Percentiles rank a stretch among this genome's conserved stretches.
Conservation (phyloP, 2,888 invertebrate genomes). For the Phortica magna region DNA sequence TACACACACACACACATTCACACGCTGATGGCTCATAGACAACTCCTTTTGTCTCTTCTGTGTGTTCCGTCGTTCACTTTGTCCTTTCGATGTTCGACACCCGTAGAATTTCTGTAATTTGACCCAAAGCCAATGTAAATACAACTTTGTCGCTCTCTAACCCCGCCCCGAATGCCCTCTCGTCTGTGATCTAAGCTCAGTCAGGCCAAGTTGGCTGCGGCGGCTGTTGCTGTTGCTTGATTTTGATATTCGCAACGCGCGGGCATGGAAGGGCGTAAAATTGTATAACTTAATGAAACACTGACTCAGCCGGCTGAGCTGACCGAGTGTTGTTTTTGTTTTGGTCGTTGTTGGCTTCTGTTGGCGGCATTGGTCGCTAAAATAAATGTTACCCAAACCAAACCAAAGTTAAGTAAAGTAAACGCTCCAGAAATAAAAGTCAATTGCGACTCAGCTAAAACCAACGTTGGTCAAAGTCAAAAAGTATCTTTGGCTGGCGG, state of each 20-base stretch:
- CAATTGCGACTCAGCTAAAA: constrained; percentile 52
- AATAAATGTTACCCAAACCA: constrained; percentile 51
- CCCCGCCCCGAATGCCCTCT: background rate
- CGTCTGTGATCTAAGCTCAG: constrained; percentile 53
- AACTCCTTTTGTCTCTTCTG: too few species aligned
- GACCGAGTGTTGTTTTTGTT: constrained; percentile 6
- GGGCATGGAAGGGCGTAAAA: constrained; percentile 65
- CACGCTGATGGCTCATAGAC: too few species aligned
- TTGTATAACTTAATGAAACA: constrained; percentile 76
- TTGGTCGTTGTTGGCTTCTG: background rate
- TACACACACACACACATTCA: background rate
- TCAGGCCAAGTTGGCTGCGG: constrained; percentile 44
- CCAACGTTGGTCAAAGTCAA: constrained; percentile 60
- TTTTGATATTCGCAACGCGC: constrained; percentile 20
- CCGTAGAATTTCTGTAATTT: constrained; percentile 75
- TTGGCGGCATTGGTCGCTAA: constrained; percentile 25
- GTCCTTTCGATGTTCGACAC: constrained; percentile 58
- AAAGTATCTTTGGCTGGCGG: constrained; percentile 49
- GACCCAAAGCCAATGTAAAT: constrained; percentile 77
- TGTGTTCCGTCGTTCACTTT: background rate
- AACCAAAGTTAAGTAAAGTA: constrained; percentile 44
- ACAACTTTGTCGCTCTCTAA: constrained; percentile 53
- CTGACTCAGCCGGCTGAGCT: constrained; percentile 47
- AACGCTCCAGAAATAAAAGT: constrained; percentile 64
- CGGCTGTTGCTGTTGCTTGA: constrained; percentile 8